Evolutionary conservation across 2,888 invertebrate species (phyloP).

Genomic region (Watsonalla cultraria): DNA sequence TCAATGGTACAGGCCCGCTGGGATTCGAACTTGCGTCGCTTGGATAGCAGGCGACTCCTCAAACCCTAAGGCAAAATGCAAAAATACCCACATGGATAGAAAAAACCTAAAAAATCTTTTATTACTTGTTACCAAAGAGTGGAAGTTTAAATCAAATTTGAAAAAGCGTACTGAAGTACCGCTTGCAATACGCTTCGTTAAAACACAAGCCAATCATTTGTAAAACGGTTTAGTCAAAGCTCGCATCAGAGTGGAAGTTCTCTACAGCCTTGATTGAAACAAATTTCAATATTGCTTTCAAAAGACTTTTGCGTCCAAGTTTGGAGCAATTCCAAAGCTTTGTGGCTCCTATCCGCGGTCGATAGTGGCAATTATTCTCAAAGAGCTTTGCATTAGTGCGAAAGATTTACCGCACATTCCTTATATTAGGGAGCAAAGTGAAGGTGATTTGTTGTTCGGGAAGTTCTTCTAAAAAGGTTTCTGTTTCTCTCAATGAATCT

Average conservation of each 20-base stretch:
- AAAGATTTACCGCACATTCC: slow-evolving; percentile 3
- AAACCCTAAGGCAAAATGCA: no score
- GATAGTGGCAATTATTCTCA: slow-evolving; percentile 20
- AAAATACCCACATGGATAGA: no score
- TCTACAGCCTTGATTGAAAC: slow-evolving; percentile 5
- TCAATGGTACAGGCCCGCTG: no score
- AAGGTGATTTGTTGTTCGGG: background rate
- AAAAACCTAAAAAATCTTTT: no score
- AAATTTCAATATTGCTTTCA: slow-evolving; percentile 9
- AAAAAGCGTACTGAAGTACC: no score
- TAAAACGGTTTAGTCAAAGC: no score
- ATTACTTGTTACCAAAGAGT: no score
- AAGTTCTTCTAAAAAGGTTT: background rate
- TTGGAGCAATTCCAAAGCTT: slow-evolving; percentile 31
- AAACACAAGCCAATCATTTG: no score
- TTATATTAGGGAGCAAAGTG: slow-evolving; percentile 1
- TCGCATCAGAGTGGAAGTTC: slow-evolving; percentile 1
- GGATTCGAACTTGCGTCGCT: no score
- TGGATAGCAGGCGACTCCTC: no score
- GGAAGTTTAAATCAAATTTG: no score
- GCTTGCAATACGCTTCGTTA: no score
- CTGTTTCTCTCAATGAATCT: background rate
- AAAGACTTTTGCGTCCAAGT: slow-evolving; percentile 13
- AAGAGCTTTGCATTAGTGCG: slow-evolving; percentile 7
- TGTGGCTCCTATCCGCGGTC: slow-evolving; percentile 20